Evolutionary conservation across 2,797 vertebrate genomes (phyloP).

Genomic region (Crypturellus tataupa): DNA sequence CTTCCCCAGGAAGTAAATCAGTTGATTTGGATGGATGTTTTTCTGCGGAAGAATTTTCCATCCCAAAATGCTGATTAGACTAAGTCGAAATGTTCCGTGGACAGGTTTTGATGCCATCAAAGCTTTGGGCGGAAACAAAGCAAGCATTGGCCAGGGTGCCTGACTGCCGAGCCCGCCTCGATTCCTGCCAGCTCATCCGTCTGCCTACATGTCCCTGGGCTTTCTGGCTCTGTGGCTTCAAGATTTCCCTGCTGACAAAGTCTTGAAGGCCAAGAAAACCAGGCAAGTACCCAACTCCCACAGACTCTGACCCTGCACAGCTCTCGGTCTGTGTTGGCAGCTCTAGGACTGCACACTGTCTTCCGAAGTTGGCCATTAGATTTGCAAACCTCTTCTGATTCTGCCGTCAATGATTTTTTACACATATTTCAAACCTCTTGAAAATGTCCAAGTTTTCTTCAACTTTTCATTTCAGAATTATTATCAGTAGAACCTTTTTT

Average conservation of each 20-base stretch:
- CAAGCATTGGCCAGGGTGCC: background rate
- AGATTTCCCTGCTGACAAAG: background rate
- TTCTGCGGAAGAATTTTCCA: slow-evolving; percentile 45
- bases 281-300: background rate
- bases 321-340: background rate
- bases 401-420: background rate
- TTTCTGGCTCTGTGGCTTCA: background rate
- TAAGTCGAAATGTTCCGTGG: background rate
- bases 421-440: background rate
- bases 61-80: slow-evolving; percentile 9
- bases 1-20: background rate
- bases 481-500: background rate
- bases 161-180: background rate
- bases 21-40: slow-evolving; percentile 5
- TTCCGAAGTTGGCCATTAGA: background rate
- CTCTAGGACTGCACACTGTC: background rate
- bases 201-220: background rate
- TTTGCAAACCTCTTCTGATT: background rate
- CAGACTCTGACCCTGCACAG: background rate
- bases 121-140: slow-evolving; percentile 25
- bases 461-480: background rate
- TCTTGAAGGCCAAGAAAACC: background rate
- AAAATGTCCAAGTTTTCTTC: background rate
- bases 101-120: slow-evolving; percentile 18
- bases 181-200: background rate